A percentile compares a stretch with the other conserved stretches of the same genome.
Evolutionary conservation across 2,797 vertebrate species (phyloP).

Genomic region (Heterohyrax brucei): DNA sequence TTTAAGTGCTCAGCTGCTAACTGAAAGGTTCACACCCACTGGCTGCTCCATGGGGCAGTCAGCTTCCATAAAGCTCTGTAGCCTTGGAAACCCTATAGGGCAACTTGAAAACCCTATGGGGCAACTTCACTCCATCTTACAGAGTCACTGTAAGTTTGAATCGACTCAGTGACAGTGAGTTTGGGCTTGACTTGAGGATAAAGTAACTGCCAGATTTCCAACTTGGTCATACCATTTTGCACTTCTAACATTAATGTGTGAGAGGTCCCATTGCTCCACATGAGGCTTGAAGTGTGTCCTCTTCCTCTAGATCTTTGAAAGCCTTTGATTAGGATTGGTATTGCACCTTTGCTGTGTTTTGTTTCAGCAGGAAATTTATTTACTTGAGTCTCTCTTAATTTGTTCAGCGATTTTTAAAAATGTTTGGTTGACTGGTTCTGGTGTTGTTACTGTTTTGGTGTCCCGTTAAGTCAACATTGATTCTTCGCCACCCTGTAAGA

Average conservation of each 20-base stretch:
- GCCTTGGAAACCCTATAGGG: neutral
- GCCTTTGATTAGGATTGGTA: neutral
- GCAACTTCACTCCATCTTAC: no score
- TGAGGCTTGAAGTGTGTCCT: neutral
- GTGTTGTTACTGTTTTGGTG: neutral
- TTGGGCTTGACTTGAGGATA: neutral
- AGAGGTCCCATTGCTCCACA: neutral
- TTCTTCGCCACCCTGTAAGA: neutral
- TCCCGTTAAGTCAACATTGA: neutral
- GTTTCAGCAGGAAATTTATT: conserved; percentile 23
- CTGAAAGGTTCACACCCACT: neutral
- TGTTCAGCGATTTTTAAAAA: neutral
- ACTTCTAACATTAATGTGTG: neutral
- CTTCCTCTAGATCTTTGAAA: no score
- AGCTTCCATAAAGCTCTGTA: neutral
- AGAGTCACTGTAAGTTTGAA: no score
- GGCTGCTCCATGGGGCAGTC: neutral
- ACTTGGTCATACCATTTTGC: neutral
- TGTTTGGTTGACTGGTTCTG: neutral
- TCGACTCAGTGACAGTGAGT: no score
- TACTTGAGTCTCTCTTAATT: neutral
- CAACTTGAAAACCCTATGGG: neutral
- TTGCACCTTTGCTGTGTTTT: neutral
- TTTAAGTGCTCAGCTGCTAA: no score
- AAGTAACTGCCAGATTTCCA: neutral